Evolutionary conservation across 2,797 vertebrate genomes (phyloP).

Genomic region (Nannoperca australis): DNA sequence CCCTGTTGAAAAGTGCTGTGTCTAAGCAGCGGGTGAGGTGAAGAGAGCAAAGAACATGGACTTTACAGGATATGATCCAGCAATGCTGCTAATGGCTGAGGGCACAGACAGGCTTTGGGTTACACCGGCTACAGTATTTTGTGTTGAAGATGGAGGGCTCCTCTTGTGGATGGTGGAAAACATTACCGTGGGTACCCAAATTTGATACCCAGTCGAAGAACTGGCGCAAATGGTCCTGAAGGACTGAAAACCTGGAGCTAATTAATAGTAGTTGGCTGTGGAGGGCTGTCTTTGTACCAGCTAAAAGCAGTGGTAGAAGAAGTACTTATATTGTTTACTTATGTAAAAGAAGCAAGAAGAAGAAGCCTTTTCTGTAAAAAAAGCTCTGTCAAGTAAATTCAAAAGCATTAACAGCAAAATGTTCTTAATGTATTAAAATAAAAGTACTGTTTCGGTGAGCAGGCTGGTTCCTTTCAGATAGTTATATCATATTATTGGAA

Average conservation of each 20-base stretch:
- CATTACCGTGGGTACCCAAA: background rate
- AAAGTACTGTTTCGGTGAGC: background rate
- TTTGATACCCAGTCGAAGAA: background rate
- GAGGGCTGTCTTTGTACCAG: background rate
- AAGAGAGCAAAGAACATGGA: slow-evolving; percentile 51
- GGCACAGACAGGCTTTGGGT: background rate
- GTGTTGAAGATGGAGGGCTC: background rate
- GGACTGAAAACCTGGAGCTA: background rate
- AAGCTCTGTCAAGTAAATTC: too few species aligned
- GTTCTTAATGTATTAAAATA: background rate
- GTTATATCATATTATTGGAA: background rate
- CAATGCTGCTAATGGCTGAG: slow-evolving; percentile 42
- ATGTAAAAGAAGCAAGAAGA: too few species aligned
- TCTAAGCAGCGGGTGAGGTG: slow-evolving; percentile 39
- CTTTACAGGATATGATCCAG: slow-evolving; percentile 57
- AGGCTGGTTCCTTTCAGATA: background rate
- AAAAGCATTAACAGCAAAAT: background rate
- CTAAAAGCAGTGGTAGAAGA: background rate
- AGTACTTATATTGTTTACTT: background rate
- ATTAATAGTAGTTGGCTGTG: slow-evolving; percentile 2
- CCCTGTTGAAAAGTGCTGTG: slow-evolving; percentile 42
- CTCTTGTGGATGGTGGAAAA: background rate
- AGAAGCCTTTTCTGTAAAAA: too few species aligned
- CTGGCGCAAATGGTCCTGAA: background rate
- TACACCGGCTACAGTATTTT: slow-evolving; percentile 7